Base-by-base conservation (phyloP, 2,888 invertebrate species). In the Teinopalpus imperialis region DNA sequence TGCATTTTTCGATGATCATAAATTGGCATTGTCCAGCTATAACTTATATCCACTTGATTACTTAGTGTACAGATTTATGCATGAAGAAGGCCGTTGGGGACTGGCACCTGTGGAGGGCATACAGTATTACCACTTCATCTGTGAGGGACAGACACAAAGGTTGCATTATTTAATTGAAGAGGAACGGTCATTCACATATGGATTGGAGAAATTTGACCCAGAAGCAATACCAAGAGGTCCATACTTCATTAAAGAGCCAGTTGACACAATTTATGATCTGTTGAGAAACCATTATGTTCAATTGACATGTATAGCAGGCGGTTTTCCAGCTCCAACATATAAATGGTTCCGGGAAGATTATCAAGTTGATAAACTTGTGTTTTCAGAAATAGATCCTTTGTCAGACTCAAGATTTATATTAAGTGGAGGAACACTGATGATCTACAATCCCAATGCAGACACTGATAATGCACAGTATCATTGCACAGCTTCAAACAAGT, bases 291-390 rank as follows among this genome's bases (percentile, higher is more conserved):
- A 96, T 69, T 94, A 95, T 79, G 92, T 96, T 0, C 91, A 94
- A 4, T 74, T 98, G 5, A 93, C 93, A 54, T 97, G 96, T 64
- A 86, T 95, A 46, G 95, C 96, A 55, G 94, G 93, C 54, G 98
- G 97, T 0, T 97, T 93, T 74, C 98, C 98, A 2, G 92, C 95
- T 12, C 97, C 98, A 0, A 92, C 92, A 0, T 98, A 98, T 69
- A 92, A 94, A 63, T 98, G 97, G 98, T 97, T 91, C 69, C 93
- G 94, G 67, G 97, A 97, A 83, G 93, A 95, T 59, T 97, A 95
- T 72, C 92, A 94, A 58, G 94, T 95, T 54, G 95, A 96, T 67
- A 90, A 91, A 41, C 81, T 96, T 6, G 88, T 93, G 45, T 94
- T 93, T 35, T 90, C 85, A 40, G 90, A 90, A 70, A 95, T 98